Evolutionary conservation across 2,888 invertebrate species (phyloP), one percentile per base, ranked within the genome.

Genomic region (Amphipoea oculea): DNA sequence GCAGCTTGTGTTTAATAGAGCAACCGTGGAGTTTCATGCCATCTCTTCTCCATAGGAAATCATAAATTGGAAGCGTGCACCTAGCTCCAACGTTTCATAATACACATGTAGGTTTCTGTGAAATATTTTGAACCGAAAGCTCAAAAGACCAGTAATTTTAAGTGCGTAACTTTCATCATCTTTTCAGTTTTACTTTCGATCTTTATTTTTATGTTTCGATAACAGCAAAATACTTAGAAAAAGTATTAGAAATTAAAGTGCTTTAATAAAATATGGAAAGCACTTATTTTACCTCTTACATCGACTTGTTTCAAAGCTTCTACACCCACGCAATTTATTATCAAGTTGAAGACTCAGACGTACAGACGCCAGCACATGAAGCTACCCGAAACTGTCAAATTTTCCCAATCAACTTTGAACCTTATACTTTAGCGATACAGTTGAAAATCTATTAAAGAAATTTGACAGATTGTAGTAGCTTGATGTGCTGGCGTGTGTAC

Each of bases 241-340:
- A 79, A 17, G 45, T 40, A 65, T 48, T 17, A 60, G 2, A 60
- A 42, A 62, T 62, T 68, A 5, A 42, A 71, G 71, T 36, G 57
- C 17, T 81, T 81, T 82, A 45, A 72, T 71, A 65, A 79, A 72
- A 81, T 23, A 66, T 81, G 23, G 11, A 45, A 29, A 42, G 36
- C 62, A 60, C 67, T 60, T 51, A 48, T 54, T 77, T 48, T n/a
- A 60, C 45, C 48, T 29, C 57, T 65, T 45, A 68, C 17, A 11
- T 20, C 12, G n/a, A 29, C 42, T 63, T n/a, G 69, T 68, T 69
- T 60, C n/a, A 11, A 63, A 73, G 40, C 48, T 36, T 40, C 11
- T 62, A 57, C 23, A 71, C 29, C 23, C 20, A n/a, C 54, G 6
- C 23, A 48, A 66, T 65, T n/a, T 51, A 54, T 65, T 63, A 66